Base-by-base conservation (phyloP, 2,797 vertebrate genomes). In the Salarias fasciatus region DNA sequence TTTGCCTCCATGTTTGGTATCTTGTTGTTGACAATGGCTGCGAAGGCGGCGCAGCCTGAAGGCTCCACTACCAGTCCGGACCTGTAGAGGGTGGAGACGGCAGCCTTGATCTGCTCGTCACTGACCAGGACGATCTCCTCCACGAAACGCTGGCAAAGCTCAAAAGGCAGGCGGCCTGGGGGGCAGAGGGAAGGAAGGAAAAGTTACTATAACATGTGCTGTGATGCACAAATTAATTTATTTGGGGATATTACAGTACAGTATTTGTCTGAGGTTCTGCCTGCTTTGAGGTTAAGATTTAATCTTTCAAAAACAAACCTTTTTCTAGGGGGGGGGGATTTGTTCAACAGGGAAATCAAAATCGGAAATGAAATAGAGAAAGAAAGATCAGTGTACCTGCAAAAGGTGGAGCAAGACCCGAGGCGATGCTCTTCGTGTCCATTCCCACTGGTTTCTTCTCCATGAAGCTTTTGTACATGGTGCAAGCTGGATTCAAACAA, bases 61-160 rank as follows among this genome's bases (percentile, higher is more conserved):
- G 93, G 88, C 50, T 94, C 93, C 28, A 94, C 92, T 38, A 94
- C 88, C 0, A 94, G 82, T 5, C 92, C 93, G 0, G 93, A 82
- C 2, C 44, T 43, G 76, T 92, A 93, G 18, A 94, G 90, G 0
- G 63, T 37, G 10, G 88, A 85, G 54, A 94, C 92, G 0, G 93
- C 92, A 1, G 71, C 71, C 78, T 74, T 75, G 69, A 94, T 93
- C 69, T 94, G 89, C 13, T 92, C 88, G 0, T 94, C 93, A 0
- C 60, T 93, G 56, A 94, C 87, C 57, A 94, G 86, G 60, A 93
- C 74, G 1, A 94, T 91, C 3, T 59, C 78, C 38, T 92, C 90
- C 31, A 93, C 91, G 1, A 89, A 91, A 11, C 83, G 88, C 42
- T 69, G 79, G 64, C 92, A 94, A 63, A 93, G 38, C 50, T 88